Evolutionary conservation across 2,113 vertebrate species (phyloP).

Genomic region (Asarcornis scutulata): DNA sequence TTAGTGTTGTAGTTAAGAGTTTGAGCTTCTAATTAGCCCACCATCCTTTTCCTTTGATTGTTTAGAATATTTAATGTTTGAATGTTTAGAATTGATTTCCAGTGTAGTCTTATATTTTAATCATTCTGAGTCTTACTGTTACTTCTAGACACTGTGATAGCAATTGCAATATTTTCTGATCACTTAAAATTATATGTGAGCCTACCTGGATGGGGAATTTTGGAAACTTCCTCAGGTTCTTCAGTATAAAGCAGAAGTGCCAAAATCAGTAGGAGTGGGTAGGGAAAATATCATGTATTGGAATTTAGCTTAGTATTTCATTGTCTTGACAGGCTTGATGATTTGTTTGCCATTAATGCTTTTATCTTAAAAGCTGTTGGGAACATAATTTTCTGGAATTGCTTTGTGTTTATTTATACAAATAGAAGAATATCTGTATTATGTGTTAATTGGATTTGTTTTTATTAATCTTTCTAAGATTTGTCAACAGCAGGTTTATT

Average conservation of each 20-base stretch:
- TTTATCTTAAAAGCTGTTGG: not conserved
- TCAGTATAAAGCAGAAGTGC: not conserved
- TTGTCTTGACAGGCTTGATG: not conserved
- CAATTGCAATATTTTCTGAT: slow-evolving; percentile 21
- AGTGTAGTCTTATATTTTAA: slow-evolving; percentile 23
- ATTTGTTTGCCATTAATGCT: not conserved
- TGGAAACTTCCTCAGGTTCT: not conserved
- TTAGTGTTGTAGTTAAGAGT: slow-evolving; percentile 28
- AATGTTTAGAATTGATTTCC: slow-evolving; percentile 51
- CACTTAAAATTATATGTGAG: slow-evolving; percentile 4
- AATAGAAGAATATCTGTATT: not conserved
- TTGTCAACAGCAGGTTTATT: not conserved
- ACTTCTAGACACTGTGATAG: not conserved
- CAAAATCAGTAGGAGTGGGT: not conserved
- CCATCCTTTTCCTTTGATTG: slow-evolving; percentile 16
- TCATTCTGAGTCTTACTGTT: slow-evolving; percentile 31
- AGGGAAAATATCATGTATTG: not conserved
- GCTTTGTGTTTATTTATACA: not conserved
- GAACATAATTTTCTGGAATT: not conserved
- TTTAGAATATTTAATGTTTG: not conserved
- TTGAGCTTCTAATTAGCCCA: slow-evolving; percentile 58
- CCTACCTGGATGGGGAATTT: not conserved
- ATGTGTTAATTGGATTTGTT: not conserved
- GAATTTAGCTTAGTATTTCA: not conserved
- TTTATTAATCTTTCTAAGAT: not conserved